Percentiles rank a stretch among this genome's conserved stretches.
Evolutionary conservation across 2,888 invertebrate species (phyloP).

Genomic region (Drosophila conformis): DNA sequence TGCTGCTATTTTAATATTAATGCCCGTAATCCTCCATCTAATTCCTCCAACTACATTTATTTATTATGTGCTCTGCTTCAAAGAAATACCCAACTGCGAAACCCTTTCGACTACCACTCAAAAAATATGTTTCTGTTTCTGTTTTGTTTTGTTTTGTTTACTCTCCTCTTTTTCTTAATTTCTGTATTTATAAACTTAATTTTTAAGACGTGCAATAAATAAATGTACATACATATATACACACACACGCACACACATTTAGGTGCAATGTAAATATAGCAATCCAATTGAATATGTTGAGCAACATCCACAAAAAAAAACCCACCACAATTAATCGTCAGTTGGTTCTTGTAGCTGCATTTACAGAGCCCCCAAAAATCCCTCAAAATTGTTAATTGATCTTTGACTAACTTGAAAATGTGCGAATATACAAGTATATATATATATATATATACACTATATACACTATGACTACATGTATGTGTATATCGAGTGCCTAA

Average conservation of each 20-base stretch:
- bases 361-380: slow-evolving; percentile 31
- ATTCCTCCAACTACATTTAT: slow-evolving; percentile 26
- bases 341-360: slow-evolving; percentile 32
- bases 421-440: slow-evolving; percentile 24
- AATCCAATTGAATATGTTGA: slow-evolving; percentile 39
- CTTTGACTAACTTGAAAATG: slow-evolving; percentile 38
- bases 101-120: background rate
- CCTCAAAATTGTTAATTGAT: slow-evolving; percentile 29
- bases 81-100: slow-evolving; percentile 5
- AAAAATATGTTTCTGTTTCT: slow-evolving; percentile 2
- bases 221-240: slow-evolving; percentile 53
- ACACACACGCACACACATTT: slow-evolving; percentile 24
- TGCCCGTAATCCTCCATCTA: slow-evolving; percentile 12
- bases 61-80: slow-evolving; percentile 26
- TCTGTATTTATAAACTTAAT: slow-evolving; percentile 65
- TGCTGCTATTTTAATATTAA: slow-evolving; percentile 34
- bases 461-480: background rate
- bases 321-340: slow-evolving; percentile 5
- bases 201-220: slow-evolving; percentile 74
- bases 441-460: slow-evolving; percentile 6
- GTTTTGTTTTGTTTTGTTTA: slow-evolving; percentile 8
- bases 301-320: slow-evolving; percentile 9
- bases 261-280: slow-evolving; percentile 55
- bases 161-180: slow-evolving; percentile 10
- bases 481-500: slow-evolving; percentile 44